Evolutionary conservation across 2,888 invertebrate genomes (phyloP).

Genomic region (Cepaea hortensis): DNA sequence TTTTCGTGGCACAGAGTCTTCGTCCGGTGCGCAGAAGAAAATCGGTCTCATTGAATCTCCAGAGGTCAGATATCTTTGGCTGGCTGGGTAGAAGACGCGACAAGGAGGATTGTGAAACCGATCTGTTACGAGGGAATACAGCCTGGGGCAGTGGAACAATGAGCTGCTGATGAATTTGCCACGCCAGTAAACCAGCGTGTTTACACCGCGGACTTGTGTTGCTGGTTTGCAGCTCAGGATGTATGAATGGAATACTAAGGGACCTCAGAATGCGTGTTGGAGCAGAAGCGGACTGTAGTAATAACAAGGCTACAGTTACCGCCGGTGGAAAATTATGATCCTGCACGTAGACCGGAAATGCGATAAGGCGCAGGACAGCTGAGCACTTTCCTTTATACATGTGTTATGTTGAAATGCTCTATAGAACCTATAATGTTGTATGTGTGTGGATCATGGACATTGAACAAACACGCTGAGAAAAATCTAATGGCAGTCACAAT

Average conservation of each 20-base stretch:
- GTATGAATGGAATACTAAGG: not conserved
- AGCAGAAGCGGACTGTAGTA: not conserved
- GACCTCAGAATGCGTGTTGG: not conserved
- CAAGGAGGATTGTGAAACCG: not conserved
- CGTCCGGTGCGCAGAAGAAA: too few relatives aligned
- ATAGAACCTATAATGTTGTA: too few relatives aligned
- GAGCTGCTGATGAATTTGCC: constrained; percentile 9
- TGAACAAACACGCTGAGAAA: too few relatives aligned
- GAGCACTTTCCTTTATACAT: not conserved
- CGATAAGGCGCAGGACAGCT: too few relatives aligned
- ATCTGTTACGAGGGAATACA: constrained; percentile 21
- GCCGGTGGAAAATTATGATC: too few relatives aligned
- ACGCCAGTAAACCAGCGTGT: not conserved
- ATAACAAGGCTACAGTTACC: not conserved
- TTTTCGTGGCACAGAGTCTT: too few relatives aligned
- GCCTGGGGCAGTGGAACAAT: constrained; percentile 1
- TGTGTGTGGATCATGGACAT: too few relatives aligned
- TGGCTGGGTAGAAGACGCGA: not conserved
- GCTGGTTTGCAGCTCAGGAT: not conserved
- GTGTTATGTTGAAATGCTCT: too few relatives aligned
- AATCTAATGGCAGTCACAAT: too few relatives aligned
- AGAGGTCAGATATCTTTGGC: not conserved
- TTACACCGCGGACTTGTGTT: not conserved
- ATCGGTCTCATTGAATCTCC: not conserved
- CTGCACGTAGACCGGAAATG: too few relatives aligned